Evolutionary conservation across 2,797 vertebrate genomes (phyloP), one percentile per base, ranked within the genome.

Genomic region (Pangasius mekongensis): DNA sequence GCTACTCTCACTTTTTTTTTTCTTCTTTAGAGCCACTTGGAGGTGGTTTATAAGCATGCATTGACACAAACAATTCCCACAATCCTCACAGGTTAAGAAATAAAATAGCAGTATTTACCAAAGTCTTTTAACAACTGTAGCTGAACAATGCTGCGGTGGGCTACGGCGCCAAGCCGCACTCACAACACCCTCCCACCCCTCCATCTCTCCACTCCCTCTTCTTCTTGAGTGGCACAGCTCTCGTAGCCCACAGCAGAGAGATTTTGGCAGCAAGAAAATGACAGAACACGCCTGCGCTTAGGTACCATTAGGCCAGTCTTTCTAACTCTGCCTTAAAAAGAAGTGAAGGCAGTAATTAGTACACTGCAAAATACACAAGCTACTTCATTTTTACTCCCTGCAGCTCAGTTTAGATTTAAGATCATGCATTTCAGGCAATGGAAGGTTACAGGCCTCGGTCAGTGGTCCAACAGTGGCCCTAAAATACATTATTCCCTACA

Each of bases 201-300:
- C 52, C 56, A n/a, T 47, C 74, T 30, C 52, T 33, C 49, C 56
- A 27, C 56, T 27, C 20, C 27, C 39, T 18, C 27, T 3, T 30
- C 24, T 47, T 66, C 39, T 30, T 66, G 43, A 64, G 60, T 83
- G 39, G 30, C 52, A n/a, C 24, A 84, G 30, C 78, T 86, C 39
- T 83, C 54, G 27, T 36, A 62, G 77, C 62, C 73, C 69, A 66
- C 24, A 90, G 86, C 78, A 87, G 91, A 91, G 90, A 87, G 91
- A 90, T 94, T 89, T 92, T 91, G 89, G 88, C 87, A 16, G 89
- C 91, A 91, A 85, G 90, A 93, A 95, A 93, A 92, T 93, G 92
- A 94, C 93, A 92, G 87, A 90, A 56, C 58, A 64, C 30, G 43
- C 24, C 81, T 84, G 87, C 54, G 20, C 78, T 36, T 71, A 13